Conservation (phyloP, 2,113 vertebrate species). For the Chaenocephalus aceratus region DNA sequence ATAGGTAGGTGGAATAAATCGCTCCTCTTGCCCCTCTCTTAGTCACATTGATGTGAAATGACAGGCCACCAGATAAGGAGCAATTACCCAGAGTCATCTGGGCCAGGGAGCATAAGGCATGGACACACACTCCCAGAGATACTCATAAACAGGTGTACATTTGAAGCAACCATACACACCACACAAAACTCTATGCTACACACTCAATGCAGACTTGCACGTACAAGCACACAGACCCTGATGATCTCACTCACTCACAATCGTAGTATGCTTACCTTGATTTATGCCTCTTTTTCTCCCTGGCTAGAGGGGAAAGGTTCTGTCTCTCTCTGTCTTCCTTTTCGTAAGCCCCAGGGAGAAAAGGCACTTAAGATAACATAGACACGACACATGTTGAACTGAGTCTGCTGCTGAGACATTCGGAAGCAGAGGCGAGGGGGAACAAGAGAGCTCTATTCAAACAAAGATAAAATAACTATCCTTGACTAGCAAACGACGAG, state of each 20-base stretch:
- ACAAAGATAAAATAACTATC: slow-evolving; percentile 57
- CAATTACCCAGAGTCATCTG: slow-evolving; percentile 72
- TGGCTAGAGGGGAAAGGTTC: slow-evolving; percentile 53
- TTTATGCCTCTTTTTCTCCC: slow-evolving; percentile 51
- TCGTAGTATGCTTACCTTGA: slow-evolving; percentile 55
- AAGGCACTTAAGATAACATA: slow-evolving; percentile 76
- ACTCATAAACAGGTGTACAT: neutral
- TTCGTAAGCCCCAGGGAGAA: slow-evolving; percentile 63
- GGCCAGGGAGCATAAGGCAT: slow-evolving; percentile 53
- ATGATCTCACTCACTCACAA: slow-evolving; percentile 40
- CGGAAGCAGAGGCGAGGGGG: slow-evolving; percentile 23
- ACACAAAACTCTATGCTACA: neutral
- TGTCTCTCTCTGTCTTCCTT: slow-evolving; percentile 48
- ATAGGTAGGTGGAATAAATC: slow-evolving; percentile 63
- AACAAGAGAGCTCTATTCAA: slow-evolving; percentile 60
- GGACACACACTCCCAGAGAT: slow-evolving; percentile 2
- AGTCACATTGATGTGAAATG: slow-evolving; percentile 71
- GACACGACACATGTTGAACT: slow-evolving; percentile 65
- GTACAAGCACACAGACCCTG: slow-evolving; percentile 42
- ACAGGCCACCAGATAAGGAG: slow-evolving; percentile 75
- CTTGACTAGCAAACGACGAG: slow-evolving; percentile 50
- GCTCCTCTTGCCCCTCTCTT: slow-evolving; percentile 35
- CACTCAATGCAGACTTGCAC: slow-evolving; percentile 27
- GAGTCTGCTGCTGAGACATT: slow-evolving; percentile 38
- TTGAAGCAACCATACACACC: neutral